Conservation (phyloP, 2,797 vertebrate species). For the Notoglanidium macrostoma region DNA sequence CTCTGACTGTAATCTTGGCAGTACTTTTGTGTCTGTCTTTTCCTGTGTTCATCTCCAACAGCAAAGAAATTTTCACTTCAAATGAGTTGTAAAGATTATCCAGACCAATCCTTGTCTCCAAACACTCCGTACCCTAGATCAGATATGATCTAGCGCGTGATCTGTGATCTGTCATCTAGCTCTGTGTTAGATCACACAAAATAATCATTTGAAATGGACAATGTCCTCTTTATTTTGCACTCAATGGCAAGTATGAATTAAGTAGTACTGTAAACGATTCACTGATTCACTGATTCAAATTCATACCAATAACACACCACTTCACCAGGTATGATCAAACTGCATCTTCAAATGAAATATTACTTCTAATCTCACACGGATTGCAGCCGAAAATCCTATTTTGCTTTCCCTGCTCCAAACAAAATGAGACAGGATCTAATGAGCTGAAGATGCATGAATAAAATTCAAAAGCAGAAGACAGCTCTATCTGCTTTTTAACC, state of each 20-base stretch:
- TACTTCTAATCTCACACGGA: not conserved
- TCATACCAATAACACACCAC: constrained; percentile 35
- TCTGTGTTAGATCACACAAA: not conserved
- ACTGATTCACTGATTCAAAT: constrained; percentile 44
- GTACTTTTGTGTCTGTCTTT: not conserved
- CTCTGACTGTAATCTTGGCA: not conserved
- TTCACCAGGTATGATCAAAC: not conserved
- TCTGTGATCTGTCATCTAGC: not conserved
- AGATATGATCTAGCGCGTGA: not conserved
- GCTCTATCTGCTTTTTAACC: constrained; percentile 29
- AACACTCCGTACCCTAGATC: not conserved
- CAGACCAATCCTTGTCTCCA: not conserved
- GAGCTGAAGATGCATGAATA: constrained; percentile 2
- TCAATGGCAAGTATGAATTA: not conserved
- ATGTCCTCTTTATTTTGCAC: not conserved
- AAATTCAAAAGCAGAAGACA: not conserved
- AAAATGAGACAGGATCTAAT: not conserved
- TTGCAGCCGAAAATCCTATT: not conserved
- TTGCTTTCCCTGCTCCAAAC: not conserved
- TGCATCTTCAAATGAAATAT: not conserved
- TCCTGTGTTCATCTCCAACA: not conserved
- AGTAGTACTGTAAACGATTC: too few species aligned
- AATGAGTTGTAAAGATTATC: not conserved
- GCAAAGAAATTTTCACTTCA: not conserved
- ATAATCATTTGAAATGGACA: not conserved